These are phyloP conservation scores for Octopus bimaculoides DNA, from an alignment of 1,140 invertebrate genomes.

Conservation along the genomic window DNA sequence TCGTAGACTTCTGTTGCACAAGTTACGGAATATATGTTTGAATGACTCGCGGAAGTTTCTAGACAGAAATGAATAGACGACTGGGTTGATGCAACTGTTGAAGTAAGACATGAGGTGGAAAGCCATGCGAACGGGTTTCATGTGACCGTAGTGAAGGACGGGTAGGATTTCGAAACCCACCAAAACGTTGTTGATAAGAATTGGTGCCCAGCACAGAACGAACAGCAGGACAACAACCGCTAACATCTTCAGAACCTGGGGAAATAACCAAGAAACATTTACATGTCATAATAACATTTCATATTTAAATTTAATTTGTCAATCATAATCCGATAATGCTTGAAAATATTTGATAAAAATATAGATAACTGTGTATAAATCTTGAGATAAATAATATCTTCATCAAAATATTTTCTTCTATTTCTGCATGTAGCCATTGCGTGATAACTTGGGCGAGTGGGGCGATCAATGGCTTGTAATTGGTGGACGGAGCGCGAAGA, in stretches of 20 bases:
- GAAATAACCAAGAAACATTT: slow-evolving; percentile 7
- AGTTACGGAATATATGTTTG: slow-evolving; percentile 55
- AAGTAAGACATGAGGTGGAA: slow-evolving; percentile 63
- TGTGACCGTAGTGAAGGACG: slow-evolving; percentile 56
- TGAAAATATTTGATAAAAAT: not conserved
- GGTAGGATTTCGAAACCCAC: slow-evolving; percentile 63
- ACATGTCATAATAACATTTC: not conserved
- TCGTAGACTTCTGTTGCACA: slow-evolving; percentile 60
- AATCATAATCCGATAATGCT: not conserved
- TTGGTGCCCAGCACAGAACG: slow-evolving; percentile 60
- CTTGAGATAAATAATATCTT: not conserved
- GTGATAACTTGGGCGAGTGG: too few species aligned
- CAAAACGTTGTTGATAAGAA: slow-evolving; percentile 40
- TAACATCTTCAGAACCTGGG: slow-evolving; percentile 60
- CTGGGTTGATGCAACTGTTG: slow-evolving; percentile 72
- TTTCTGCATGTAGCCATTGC: too few species aligned
- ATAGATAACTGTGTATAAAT: not conserved
- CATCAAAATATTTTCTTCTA: too few species aligned
- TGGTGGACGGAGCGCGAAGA: too few species aligned
- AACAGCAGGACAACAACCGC: slow-evolving; percentile 59
- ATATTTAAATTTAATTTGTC: not conserved
- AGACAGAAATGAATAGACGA: slow-evolving; percentile 78
- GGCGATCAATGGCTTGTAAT: too few species aligned
- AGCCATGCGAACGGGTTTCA: slow-evolving; percentile 65
- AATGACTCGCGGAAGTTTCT: slow-evolving; percentile 72